A percentile compares a stretch with the other conserved stretches of the same genome.
phyloP scores from a whole-genome alignment of 2,797 vertebrate species.

The Hybognathus amarus region DNA sequence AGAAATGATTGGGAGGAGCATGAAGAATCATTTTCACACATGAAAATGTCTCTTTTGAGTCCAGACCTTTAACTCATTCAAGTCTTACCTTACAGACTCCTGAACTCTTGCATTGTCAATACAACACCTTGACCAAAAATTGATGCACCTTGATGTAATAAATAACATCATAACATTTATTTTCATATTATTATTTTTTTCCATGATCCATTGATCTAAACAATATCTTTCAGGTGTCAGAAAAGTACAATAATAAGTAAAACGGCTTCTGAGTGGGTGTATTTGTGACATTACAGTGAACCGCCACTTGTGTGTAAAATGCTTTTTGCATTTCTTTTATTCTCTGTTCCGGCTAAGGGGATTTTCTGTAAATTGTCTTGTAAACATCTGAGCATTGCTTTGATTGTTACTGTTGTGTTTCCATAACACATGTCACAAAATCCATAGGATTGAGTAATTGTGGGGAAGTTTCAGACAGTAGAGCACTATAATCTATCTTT shows the following conservation, averaged over 20 bases:
- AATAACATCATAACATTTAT: background rate
- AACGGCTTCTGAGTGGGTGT: background rate
- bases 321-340: background rate
- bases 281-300: constrained; percentile 4
- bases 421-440: constrained; percentile 36
- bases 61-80: background rate
- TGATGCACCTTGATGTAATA: background rate
- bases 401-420: constrained; percentile 46
- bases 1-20: too few relatives aligned
- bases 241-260: background rate
- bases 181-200: background rate
- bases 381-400: constrained; percentile 33
- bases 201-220: background rate
- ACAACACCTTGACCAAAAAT: background rate
- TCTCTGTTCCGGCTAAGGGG: background rate
- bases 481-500: constrained; percentile 46
- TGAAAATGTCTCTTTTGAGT: too few relatives aligned
- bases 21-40: too few relatives aligned
- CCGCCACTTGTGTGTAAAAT: background rate
- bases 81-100: background rate
- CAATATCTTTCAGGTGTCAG: background rate
- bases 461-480: constrained; percentile 35
- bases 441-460: constrained; percentile 20
- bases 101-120: background rate
- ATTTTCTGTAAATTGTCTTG: constrained; percentile 3